Base-by-base conservation (phyloP, 2,113 vertebrate genomes). In the Ia io region DNA sequence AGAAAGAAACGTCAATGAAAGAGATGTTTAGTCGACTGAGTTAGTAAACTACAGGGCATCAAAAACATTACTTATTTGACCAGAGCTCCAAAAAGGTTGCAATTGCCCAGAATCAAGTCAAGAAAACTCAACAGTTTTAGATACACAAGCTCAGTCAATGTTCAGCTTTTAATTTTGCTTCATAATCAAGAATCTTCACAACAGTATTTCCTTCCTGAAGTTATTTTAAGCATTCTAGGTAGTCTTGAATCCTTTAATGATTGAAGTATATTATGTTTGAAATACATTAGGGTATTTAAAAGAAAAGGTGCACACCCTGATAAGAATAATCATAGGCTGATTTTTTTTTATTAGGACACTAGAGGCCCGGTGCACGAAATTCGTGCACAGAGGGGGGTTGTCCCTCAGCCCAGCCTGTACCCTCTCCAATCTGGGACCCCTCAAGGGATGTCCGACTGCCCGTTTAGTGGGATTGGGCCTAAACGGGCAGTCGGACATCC, bases 161-260 rank as follows among this genome's bases (percentile, higher is more conserved):
- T 87, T 91, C 56, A 23, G 22, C 74, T 69, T 77, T 73, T 73
- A 40, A 69, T 78, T 94, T 65, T 85, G 35, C 32, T 87, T 96
- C 22, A 40, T n/a, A 65, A 87, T 61, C 76, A 28, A 47, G 35
- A 37, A n/a, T 87, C 28, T 11, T 9, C 37, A 35, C 18, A 82
- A 84, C 74, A 91, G 22, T 32, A 40, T 88, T 65, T 73, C 56
- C 25, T 79, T 88, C 65, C 32, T 86, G 70, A 86, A 89, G 79
- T 67, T 18, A 84, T 89, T 84, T 88, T 61, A 65, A 70, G 12
- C 70, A 10, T 40, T 61, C n/a, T 73, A 7, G 44, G 78, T 23
- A 74, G 4, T 77, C n/a, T 9, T 59, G 17, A 84, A n/a, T 63
- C 28, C 88, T 92, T 40, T 70, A 83, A 44, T 92, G 32, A 40